phyloP scores from a whole-genome alignment of 1,140 invertebrate species.

The Pogonognathellus flavescens region DNA sequence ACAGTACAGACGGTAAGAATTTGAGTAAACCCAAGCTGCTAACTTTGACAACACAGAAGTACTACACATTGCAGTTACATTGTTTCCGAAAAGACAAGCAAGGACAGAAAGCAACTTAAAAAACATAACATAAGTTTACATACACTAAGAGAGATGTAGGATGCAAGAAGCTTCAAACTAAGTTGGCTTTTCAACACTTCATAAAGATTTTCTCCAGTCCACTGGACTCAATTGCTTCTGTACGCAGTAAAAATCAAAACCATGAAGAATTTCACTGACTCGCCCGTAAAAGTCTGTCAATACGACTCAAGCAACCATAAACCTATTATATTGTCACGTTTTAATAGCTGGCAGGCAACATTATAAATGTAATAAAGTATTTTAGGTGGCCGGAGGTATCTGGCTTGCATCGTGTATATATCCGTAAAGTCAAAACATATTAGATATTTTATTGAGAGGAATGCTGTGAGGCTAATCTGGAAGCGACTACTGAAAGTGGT shows the following conservation, averaged over 20 bases:
- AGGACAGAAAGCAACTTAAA: not conserved
- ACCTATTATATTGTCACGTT: conserved; percentile 37
- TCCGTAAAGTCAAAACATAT: conserved; percentile 35
- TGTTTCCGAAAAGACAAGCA: not conserved
- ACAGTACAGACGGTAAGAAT: too few relatives aligned
- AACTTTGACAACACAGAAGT: not conserved
- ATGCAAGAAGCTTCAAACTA: conserved; percentile 7
- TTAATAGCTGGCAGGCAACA: conserved; percentile 39
- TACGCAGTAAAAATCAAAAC: conserved; percentile 29
- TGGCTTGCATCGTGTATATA: not conserved
- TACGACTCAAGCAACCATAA: conserved; percentile 18
- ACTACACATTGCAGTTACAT: not conserved
- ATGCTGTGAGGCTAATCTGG: conserved; percentile 11
- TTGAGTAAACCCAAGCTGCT: too few relatives aligned
- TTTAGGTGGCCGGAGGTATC: conserved; percentile 42
- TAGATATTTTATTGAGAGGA: conserved; percentile 45
- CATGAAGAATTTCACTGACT: conserved; percentile 31
- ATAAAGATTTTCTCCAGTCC: conserved; percentile 33
- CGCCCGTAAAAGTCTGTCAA: conserved; percentile 26
- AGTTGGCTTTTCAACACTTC: conserved; percentile 33
- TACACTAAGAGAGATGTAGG: not conserved
- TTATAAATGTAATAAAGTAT: conserved; percentile 36
- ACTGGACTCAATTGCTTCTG: not conserved
- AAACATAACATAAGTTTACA: conserved; percentile 15
- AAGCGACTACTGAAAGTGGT: not conserved